These are phyloP conservation scores for Neolamprologus caudopunctatus DNA, from an alignment of 2,113 vertebrate genomes.

Conservation along the genomic window DNA sequence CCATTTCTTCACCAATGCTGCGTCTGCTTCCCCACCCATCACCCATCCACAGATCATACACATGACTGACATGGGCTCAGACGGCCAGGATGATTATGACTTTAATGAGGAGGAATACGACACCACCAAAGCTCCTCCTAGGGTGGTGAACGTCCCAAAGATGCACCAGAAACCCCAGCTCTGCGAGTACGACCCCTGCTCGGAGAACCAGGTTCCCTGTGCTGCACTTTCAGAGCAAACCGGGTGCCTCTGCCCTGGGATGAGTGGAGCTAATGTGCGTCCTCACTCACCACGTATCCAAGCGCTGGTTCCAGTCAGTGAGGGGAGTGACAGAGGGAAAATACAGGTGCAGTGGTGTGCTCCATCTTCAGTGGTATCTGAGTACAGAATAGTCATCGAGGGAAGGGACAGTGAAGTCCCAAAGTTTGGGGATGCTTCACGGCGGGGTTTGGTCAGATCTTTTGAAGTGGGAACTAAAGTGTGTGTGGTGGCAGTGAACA, in stretches of 20 bases:
- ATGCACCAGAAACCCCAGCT: background rate
- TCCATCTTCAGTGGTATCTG: conserved; percentile 58
- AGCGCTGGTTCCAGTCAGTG: background rate
- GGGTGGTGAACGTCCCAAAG: accelerated
- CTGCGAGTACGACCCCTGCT: conserved; percentile 58
- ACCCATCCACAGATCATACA: conserved; percentile 16
- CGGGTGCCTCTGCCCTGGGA: conserved; percentile 65
- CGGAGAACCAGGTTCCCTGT: conserved; percentile 58
- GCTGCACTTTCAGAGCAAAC: background rate
- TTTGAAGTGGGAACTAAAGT: conserved; percentile 56
- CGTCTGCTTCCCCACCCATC: background rate
- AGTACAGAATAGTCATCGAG: conserved; percentile 56
- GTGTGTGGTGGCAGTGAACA: conserved; percentile 67
- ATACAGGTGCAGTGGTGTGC: conserved; percentile 70
- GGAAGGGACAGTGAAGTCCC: background rate
- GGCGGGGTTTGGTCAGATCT: conserved; percentile 29
- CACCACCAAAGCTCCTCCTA: background rate
- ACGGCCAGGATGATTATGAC: background rate
- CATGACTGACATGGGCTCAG: background rate
- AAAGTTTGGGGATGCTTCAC: background rate
- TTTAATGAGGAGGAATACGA: accelerated
- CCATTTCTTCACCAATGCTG: background rate
- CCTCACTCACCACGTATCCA: conserved; percentile 48
- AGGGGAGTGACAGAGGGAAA: conserved; percentile 6
- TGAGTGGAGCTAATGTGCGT: conserved; percentile 24